These are phyloP conservation scores for Thumatha senex DNA, from an alignment of 2,888 invertebrate genomes.

Conservation along the genomic window DNA sequence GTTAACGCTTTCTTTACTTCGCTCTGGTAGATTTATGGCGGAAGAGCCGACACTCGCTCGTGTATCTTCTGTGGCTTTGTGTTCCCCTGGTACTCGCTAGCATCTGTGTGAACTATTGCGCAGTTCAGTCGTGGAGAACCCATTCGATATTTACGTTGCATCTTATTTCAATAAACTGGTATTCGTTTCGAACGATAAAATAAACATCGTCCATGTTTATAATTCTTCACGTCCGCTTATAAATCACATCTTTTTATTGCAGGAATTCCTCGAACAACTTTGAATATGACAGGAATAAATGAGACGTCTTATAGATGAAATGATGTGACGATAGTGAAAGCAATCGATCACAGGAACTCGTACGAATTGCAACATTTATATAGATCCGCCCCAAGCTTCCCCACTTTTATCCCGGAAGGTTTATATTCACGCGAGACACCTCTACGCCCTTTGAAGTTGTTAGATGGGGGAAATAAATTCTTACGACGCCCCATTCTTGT, in stretches of 20 bases:
- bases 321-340: constrained; percentile 65
- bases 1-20: constrained; percentile 73
- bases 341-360: constrained; percentile 68
- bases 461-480: constrained; percentile 71
- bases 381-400: constrained; percentile 62
- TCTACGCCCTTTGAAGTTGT: constrained; percentile 77
- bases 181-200: constrained; percentile 39
- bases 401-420: constrained; percentile 71
- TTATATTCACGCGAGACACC: constrained; percentile 75
- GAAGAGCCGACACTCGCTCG: constrained; percentile 53
- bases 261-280: constrained; percentile 53
- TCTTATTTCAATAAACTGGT: constrained; percentile 44
- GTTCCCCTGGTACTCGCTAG: constrained; percentile 48
- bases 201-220: constrained; percentile 46
- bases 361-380: constrained; percentile 75
- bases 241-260: constrained; percentile 45
- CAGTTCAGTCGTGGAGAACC: constrained; percentile 16
- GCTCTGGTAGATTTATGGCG: constrained; percentile 65
- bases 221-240: constrained; percentile 46
- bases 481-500: constrained; percentile 59
- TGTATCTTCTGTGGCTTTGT: constrained; percentile 54
- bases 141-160: constrained; percentile 35
- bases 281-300: constrained; percentile 72
- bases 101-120: constrained; percentile 35
- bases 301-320: constrained; percentile 71